These are phyloP conservation scores for Zingel zingel DNA, from an alignment of 2,113 vertebrate genomes.

Conservation along the genomic window DNA sequence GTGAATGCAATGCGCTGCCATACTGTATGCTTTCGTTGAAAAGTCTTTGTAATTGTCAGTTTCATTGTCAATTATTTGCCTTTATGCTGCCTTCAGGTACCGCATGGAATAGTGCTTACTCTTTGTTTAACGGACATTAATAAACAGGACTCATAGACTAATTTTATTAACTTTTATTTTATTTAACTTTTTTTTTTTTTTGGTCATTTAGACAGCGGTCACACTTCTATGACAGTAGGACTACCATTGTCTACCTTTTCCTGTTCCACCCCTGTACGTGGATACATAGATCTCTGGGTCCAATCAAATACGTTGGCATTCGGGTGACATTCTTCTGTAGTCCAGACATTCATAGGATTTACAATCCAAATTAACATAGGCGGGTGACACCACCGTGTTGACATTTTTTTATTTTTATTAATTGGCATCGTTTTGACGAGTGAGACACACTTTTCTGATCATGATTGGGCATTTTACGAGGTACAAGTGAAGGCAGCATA, in stretches of 20 bases:
- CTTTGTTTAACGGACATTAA: fast-evolving
- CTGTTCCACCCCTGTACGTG: neutral
- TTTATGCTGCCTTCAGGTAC: conserved; percentile 23
- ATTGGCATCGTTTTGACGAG: neutral
- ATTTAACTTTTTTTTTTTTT: too few species aligned
- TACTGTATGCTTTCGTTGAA: too few species aligned
- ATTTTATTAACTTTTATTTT: too few species aligned
- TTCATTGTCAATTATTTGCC: neutral
- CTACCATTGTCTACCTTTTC: neutral
- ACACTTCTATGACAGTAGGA: neutral
- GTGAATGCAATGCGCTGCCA: too few species aligned
- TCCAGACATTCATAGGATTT: neutral
- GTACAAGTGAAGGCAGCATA: conserved; percentile 40
- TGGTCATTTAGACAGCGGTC: too few species aligned
- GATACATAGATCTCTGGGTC: neutral
- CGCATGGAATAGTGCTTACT: neutral
- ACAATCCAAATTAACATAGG: neutral
- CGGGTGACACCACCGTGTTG: too few species aligned
- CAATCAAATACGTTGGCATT: neutral
- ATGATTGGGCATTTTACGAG: neutral
- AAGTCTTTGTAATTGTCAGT: conserved; percentile 17
- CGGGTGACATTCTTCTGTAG: too few species aligned
- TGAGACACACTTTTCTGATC: neutral
- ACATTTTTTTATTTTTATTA: neutral
- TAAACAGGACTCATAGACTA: too few species aligned